These are phyloP conservation scores for Capitella teleta DNA, from an alignment of 1,140 invertebrate genomes.

Conservation along the genomic window DNA sequence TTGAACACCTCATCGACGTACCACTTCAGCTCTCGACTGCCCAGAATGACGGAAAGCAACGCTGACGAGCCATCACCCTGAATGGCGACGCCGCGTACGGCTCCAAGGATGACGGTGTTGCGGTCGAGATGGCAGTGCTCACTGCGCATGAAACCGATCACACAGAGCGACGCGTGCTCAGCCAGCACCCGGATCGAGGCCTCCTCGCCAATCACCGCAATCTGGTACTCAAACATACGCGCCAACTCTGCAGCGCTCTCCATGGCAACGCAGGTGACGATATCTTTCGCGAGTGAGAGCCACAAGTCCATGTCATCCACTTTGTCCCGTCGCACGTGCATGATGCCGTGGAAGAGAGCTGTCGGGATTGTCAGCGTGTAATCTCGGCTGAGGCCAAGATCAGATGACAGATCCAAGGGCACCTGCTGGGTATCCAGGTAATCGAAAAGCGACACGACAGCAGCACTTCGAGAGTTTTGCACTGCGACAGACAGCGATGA, in stretches of 20 bases:
- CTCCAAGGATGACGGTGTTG: conserved; percentile 9
- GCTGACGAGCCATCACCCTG: not conserved
- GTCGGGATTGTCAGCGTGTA: conserved; percentile 3
- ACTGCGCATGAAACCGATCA: not conserved
- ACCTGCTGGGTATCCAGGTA: not conserved
- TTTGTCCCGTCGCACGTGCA: conserved; percentile 3
- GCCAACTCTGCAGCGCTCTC: conserved; percentile 10
- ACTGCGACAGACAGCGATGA: conserved; percentile 7
- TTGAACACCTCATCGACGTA: conserved; percentile 11
- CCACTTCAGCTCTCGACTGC: conserved; percentile 12
- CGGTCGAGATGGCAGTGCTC: conserved; percentile 8
- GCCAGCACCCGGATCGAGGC: conserved; percentile 2
- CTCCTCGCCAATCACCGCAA: conserved; percentile 8
- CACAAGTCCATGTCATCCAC: not conserved
- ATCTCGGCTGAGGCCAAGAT: not conserved
- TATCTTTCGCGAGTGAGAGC: conserved; percentile 6
- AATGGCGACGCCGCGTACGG: not conserved
- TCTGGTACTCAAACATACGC: conserved; percentile 12
- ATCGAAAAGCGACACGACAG: not conserved
- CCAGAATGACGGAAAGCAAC: conserved; percentile 7
- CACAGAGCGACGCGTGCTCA: conserved; percentile 4
- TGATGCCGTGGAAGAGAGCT: conserved; percentile 2
- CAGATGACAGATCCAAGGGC: not conserved
- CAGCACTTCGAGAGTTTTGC: no score
- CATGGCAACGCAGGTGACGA: conserved; percentile 7